These are phyloP conservation scores for Leptodactylus fuscus DNA, from an alignment of 2,113 vertebrate species.

Conservation along the genomic window DNA sequence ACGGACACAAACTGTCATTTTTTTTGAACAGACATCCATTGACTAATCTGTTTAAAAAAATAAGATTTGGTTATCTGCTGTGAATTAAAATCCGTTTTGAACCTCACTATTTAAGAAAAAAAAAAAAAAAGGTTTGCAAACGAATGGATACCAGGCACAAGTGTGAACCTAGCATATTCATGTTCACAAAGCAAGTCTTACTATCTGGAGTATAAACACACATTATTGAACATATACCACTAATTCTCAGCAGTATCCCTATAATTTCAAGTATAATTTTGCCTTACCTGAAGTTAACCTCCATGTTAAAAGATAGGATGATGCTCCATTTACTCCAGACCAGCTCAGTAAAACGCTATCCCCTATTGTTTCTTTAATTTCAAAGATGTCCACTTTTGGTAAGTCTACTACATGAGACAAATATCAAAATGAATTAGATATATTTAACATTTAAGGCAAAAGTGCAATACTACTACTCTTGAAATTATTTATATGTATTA, in stretches of 20 bases:
- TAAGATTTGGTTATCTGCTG: too few species aligned
- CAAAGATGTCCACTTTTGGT: constrained; percentile 78
- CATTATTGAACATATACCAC: neutral
- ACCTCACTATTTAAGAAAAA: too few species aligned
- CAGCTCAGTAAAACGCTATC: constrained; percentile 79
- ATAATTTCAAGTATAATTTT: neutral
- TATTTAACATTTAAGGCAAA: neutral
- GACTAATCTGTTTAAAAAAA: too few species aligned
- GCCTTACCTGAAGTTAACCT: constrained; percentile 80
- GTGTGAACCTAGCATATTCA: too few species aligned
- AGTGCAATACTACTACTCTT: too few species aligned
- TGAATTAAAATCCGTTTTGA: too few species aligned
- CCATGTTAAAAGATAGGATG: constrained; percentile 79
- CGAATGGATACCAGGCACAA: too few species aligned
- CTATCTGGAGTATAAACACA: neutral
- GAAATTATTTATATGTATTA: too few species aligned
- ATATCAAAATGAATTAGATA: neutral
- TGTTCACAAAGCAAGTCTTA: neutral
- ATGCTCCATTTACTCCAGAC: constrained; percentile 74
- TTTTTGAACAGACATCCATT: too few species aligned
- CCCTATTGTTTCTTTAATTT: constrained; percentile 70
- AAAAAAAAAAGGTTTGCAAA: too few species aligned
- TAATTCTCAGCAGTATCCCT: neutral
- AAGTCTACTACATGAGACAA: constrained; percentile 75
- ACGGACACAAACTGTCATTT: too few species aligned